Conservation (phyloP, 2,888 invertebrate genomes). For the Sphaerophoria rueppellii region DNA sequence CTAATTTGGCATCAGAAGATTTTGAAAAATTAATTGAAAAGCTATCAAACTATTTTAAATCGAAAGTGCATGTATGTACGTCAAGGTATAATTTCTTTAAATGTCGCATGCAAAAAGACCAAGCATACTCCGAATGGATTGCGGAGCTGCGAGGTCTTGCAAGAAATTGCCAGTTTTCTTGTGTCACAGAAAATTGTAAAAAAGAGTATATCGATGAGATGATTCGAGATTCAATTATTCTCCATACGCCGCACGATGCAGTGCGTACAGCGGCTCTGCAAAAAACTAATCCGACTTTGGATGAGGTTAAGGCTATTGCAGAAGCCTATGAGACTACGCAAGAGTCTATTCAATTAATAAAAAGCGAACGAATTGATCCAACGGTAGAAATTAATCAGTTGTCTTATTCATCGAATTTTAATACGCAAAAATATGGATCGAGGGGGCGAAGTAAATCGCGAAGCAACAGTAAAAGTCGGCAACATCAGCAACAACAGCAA, state of each 20-base stretch:
- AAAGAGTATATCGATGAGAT: conserved; percentile 41
- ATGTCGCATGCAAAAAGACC: not conserved
- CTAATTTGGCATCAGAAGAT: no score
- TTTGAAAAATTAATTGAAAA: no score
- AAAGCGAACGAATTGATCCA: conserved; percentile 29
- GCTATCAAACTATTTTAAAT: no score
- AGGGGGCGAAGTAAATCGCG: conserved; percentile 11
- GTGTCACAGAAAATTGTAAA: conserved; percentile 26
- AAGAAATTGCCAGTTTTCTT: conserved; percentile 43
- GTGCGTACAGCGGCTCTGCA: conserved; percentile 36
- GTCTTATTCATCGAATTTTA: not conserved
- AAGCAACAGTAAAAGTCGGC: conserved; percentile 13
- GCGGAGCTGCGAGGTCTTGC: conserved; percentile 42
- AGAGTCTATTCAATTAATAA: conserved; percentile 32
- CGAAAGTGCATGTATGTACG: no score
- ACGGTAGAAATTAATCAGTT: conserved; percentile 13
- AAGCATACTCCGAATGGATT: conserved; percentile 21
- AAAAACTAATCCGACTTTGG: conserved; percentile 42
- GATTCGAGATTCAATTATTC: conserved; percentile 25
- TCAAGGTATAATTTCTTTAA: not conserved
- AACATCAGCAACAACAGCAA: conserved; percentile 14
- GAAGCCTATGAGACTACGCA: conserved; percentile 41
- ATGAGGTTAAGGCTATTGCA: conserved; percentile 34
- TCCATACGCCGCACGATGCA: conserved; percentile 10
- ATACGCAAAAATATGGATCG: not conserved